Percentiles rank a stretch among this genome's conserved stretches.
Evolutionary conservation across 2,113 vertebrate genomes (phyloP).

Genomic region (Maccullochella peelii): DNA sequence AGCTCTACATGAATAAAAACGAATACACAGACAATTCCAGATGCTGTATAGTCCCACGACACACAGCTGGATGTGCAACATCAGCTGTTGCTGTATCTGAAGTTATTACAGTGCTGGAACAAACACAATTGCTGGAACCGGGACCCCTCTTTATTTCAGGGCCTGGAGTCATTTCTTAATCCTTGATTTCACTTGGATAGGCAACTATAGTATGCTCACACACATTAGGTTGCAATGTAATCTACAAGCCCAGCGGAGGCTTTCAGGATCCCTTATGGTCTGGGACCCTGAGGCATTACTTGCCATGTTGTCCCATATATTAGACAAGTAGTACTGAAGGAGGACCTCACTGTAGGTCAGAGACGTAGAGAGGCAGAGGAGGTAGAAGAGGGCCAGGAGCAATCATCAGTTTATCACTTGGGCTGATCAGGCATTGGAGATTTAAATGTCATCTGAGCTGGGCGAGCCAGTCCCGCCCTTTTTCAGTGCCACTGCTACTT

Average conservation of each 20-base stretch:
- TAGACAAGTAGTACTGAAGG: neutral
- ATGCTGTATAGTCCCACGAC: slow-evolving; percentile 3
- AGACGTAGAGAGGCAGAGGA: neutral
- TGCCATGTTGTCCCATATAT: neutral
- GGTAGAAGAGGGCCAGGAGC: neutral
- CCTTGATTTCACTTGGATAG: slow-evolving; percentile 15
- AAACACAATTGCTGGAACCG: neutral
- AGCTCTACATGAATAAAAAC: neutral
- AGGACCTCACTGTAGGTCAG: neutral
- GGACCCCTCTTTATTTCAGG: slow-evolving; percentile 3
- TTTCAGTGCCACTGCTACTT: neutral
- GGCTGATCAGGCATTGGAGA: neutral
- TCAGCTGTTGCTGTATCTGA: slow-evolving; percentile 21
- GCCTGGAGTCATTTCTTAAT: neutral
- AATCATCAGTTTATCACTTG: slow-evolving; percentile 8
- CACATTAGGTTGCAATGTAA: neutral
- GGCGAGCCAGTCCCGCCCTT: neutral
- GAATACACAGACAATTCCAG: neutral
- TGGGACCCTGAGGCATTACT: neutral
- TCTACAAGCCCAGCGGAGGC: neutral
- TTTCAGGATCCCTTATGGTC: neutral
- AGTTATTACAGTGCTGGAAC: neutral
- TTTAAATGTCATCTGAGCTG: neutral
- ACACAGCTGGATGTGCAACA: slow-evolving; percentile 36
- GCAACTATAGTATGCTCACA: neutral